Percentiles rank a stretch among this genome's conserved stretches.
phyloP scores from a whole-genome alignment of 37 sponge, comb jelly and placozoan species.

The Agelas oroides region DNA sequence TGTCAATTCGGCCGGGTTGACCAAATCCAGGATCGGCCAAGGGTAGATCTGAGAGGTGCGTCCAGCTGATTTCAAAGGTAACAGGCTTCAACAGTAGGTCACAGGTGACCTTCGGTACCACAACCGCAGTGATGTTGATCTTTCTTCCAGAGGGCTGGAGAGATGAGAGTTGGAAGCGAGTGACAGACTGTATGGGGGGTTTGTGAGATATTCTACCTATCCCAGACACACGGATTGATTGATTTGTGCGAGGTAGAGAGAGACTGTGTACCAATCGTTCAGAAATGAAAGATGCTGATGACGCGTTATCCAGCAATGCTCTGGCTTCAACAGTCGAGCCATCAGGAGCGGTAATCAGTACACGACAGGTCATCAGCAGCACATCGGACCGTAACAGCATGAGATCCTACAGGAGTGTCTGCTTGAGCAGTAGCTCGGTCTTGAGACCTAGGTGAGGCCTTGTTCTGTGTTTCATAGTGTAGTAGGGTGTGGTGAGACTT shows the following conservation, averaged over 20 bases:
- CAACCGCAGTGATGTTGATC: conserved; percentile 39
- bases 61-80: conserved; percentile 35
- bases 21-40: conserved; percentile 48
- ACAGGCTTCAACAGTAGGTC: conserved; percentile 48
- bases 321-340: conserved; percentile 59
- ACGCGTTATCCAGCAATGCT: conserved; percentile 54
- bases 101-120: conserved; percentile 47
- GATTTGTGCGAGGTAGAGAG: conserved; percentile 33
- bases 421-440: neutral
- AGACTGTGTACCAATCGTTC: conserved; percentile 55
- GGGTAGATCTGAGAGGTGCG: conserved; percentile 33
- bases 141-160: conserved; percentile 14
- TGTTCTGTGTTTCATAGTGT: conserved; percentile 16
- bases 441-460: neutral
- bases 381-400: conserved; percentile 28
- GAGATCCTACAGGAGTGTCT: conserved; percentile 4
- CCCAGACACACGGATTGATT: conserved; percentile 44
- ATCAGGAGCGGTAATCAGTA: conserved; percentile 45
- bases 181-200: conserved; percentile 28
- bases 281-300: conserved; percentile 48
- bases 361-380: conserved; percentile 46
- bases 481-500: conserved; percentile 58
- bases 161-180: conserved; percentile 34
- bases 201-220: conserved; percentile 41
- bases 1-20: conserved; percentile 44